Evolutionary conservation across 2,797 vertebrate genomes (phyloP), one percentile per base, ranked within the genome.

Genomic region (Pseudomugil tenellus): DNA sequence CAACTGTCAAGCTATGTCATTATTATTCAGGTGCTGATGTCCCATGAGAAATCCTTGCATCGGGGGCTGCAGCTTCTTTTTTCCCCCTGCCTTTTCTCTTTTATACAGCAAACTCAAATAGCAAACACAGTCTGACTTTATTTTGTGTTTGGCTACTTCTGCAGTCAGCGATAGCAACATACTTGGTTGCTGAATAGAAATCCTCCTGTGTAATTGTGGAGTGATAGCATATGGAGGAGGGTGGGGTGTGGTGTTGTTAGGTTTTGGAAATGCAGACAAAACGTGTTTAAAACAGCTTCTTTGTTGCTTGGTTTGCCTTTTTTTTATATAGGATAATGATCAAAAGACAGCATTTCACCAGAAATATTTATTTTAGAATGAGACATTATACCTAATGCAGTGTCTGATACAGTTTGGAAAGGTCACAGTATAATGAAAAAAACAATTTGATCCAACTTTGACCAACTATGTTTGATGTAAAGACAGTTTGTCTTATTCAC

Each of bases 11-110:
- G 21, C 62, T 67, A 48, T 59, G 80, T 68, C 67, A 77, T 89
- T 88, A 78, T 81, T 84, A 84, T 84, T 86, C 84, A 76, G 76
- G 78, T 87, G 80, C 72, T 73, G 68, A 56, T 21, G 65, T 81
- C 79, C 68, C 75, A 19, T 60, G 85, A 80, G 84, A 81, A 85
- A 82, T 80, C 61, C 34, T 74, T 65, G 79, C 63, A 74, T 70
- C 58, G 16, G 61, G 73, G 60, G 61, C 69, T 56, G 69, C 83
- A 72, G 43, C 60, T 65, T 63, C 65, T 79, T 76, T 84, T 43
- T 6, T 0, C 3, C 5, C 63, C 61, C 70, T 74, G 63, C 46
- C n/a, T 55, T 25, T 62, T 63, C 70, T 84, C 75, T 68, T 67
- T 87, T 75, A 63, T 81, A 81, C 74, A 72, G 64, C 62, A 64